phyloP scores from a whole-genome alignment of 2,888 invertebrate species.

The Coleophora deauratella region DNA sequence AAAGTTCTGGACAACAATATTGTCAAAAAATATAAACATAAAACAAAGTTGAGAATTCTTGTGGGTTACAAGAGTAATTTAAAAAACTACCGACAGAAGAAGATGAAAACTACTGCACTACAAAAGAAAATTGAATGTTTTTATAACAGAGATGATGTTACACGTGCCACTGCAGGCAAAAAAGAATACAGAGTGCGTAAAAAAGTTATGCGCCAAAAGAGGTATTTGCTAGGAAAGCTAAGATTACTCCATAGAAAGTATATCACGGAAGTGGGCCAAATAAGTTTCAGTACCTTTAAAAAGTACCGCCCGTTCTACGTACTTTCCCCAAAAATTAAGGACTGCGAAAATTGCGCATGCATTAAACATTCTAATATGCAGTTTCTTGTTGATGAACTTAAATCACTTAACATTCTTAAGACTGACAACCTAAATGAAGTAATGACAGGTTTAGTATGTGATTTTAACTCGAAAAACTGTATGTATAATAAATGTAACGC shows the following conservation, averaged over 20 bases:
- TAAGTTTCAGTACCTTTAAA: conserved; percentile 16
- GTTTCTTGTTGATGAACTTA: conserved; percentile 10
- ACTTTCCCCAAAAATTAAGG: conserved; percentile 11
- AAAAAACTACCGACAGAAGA: neutral
- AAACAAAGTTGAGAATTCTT: conserved; percentile 3
- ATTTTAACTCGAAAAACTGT: conserved; percentile 9
- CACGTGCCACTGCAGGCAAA: conserved; percentile 14
- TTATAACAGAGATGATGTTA: conserved; percentile 13
- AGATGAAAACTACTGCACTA: neutral
- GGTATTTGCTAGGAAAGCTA: conserved; percentile 8
- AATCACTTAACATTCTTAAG: conserved; percentile 9
- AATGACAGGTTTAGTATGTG: conserved; percentile 7
- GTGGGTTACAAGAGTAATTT: conserved; percentile 5
- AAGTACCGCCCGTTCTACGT: conserved; percentile 16
- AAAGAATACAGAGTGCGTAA: conserved; percentile 13
- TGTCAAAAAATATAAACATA: conserved; percentile 6
- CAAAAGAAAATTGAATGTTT: conserved; percentile 9
- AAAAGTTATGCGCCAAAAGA: conserved; percentile 7
- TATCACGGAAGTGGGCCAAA: conserved; percentile 8
- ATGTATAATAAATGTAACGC: conserved; percentile 11
- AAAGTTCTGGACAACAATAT: conserved; percentile 7
- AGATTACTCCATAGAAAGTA: conserved; percentile 11
- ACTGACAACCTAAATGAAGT: conserved; percentile 10
- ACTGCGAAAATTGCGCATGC: conserved; percentile 15
- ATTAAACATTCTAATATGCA: conserved; percentile 14